Percentiles rank a stretch among this genome's conserved stretches.
Evolutionary conservation across 2,797 vertebrate species (phyloP).

Genomic region (Phaenicophaeus curvirostris): DNA sequence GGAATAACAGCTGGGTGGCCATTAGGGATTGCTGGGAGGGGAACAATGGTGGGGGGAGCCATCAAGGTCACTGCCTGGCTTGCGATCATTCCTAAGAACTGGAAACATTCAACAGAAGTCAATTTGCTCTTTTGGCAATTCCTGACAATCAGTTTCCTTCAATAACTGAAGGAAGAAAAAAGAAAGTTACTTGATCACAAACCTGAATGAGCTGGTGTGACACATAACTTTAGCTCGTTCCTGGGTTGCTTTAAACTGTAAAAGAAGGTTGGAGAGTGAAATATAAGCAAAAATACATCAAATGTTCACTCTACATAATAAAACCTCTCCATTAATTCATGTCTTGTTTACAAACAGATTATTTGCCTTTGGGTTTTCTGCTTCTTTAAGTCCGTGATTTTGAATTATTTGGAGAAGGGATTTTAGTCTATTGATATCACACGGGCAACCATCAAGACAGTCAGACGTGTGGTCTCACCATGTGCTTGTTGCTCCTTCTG

Average conservation of each 20-base stretch:
- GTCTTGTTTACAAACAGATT: not conserved
- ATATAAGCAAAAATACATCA: not conserved
- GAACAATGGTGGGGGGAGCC: not conserved
- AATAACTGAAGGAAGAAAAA: not conserved
- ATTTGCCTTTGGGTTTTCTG: not conserved
- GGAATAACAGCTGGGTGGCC: constrained; percentile 18
- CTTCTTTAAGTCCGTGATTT: not conserved
- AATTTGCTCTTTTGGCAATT: not conserved
- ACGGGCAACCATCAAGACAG: not conserved
- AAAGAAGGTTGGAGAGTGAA: not conserved
- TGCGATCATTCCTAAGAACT: not conserved
- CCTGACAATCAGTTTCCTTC: not conserved
- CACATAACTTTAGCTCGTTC: not conserved
- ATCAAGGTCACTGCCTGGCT: not conserved
- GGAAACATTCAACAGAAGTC: not conserved
- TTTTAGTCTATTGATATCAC: not conserved
- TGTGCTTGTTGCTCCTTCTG: not conserved
- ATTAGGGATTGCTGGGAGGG: not conserved
- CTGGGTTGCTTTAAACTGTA: not conserved
- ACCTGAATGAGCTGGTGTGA: constrained; percentile 17
- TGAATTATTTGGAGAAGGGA: not conserved
- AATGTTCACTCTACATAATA: not conserved
- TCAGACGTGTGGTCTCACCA: not conserved
- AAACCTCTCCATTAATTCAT: not conserved
- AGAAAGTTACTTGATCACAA: constrained; percentile 3